Base-by-base conservation (phyloP, 2,888 invertebrate species). In the Allacma fusca region DNA sequence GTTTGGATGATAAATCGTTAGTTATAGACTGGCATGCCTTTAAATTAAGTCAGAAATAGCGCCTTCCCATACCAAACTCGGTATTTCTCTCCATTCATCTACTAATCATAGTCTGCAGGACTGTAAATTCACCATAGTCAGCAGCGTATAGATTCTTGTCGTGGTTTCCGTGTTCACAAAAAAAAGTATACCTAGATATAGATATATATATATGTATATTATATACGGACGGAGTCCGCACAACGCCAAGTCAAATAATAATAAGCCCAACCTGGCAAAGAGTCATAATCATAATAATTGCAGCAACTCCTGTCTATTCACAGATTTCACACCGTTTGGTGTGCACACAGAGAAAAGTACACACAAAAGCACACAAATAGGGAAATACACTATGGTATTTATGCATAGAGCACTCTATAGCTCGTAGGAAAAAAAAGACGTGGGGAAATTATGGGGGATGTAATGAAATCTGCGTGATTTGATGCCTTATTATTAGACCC, bases 391-490 rank as follows among this genome's bases (percentile, higher is more conserved):
- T n/a, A n/a, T n/a, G n/a, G n/a, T n/a, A n/a, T n/a, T n/a, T n/a
- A n/a, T n/a, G n/a, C n/a, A n/a, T n/a, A n/a, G n/a, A n/a, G n/a
- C n/a, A n/a, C n/a, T n/a, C n/a, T n/a, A n/a, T n/a, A n/a, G n/a
- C n/a, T n/a, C n/a, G n/a, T n/a, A n/a, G n/a, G n/a, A n/a, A n/a
- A n/a, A n/a, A n/a, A n/a, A n/a, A n/a, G n/a, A n/a, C n/a, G n/a
- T 68, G 34, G 21, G 43, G 68, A 34, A 68, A 34, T 29, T 29
- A n/a, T 21, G 29, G 9, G 68, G 21, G 34, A 34, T 23, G 62
- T 62, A 68, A 68, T 68, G 68, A 68, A 68, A 68, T 68, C 29
- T 19, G 70, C 70, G 70, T 70, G 70, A 40, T 70, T 70, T 70
- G 70, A 70, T 44, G 50, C 23, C 44, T 21, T 70, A 26, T 68